Percentiles rank a stretch among this genome's conserved stretches.
These are phyloP conservation scores for Neolamprologus hecqui DNA, from an alignment of 2,113 vertebrate species.

Conservation along the genomic window DNA sequence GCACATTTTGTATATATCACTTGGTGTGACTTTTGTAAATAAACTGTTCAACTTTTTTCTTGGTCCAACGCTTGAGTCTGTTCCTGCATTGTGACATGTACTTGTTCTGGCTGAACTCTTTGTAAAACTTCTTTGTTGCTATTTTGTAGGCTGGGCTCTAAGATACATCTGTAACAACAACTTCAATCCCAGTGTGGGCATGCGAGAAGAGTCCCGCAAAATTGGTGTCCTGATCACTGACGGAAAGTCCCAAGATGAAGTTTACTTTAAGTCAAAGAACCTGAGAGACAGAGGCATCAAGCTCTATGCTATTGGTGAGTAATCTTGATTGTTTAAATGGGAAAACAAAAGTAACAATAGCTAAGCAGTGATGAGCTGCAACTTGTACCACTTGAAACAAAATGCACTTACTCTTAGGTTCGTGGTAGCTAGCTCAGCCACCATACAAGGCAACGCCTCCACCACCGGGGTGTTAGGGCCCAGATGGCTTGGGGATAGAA, in stretches of 20 bases:
- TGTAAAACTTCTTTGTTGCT: not conserved
- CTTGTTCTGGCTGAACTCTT: not conserved
- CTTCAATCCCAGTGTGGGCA: not conserved
- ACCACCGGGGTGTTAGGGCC: not conserved
- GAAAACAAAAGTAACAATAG: not conserved
- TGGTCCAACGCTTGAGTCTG: not conserved
- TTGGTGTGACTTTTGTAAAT: not conserved
- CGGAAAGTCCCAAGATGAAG: conserved; percentile 96
- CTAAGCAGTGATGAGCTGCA: not conserved
- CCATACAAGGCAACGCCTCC: not conserved
- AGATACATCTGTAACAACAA: not conserved
- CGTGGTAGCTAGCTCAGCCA: not conserved
- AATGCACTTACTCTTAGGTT: not conserved
- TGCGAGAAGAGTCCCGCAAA: not conserved
- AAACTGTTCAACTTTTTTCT: not conserved
- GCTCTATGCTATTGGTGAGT: conserved; percentile 88
- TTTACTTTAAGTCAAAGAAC: conserved; percentile 78
- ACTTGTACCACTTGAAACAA: not conserved
- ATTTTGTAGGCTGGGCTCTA: not conserved
- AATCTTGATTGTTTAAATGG: not conserved
- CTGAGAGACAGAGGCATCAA: conserved; percentile 82
- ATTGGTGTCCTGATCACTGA: conserved; percentile 69
- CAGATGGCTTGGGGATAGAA: not conserved
- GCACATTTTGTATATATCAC: not conserved
- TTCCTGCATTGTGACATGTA: not conserved